Evolutionary conservation across 1,140 invertebrate genomes (phyloP), one percentile per base, ranked within the genome.

Genomic region (Andrena cerasifolii): DNA sequence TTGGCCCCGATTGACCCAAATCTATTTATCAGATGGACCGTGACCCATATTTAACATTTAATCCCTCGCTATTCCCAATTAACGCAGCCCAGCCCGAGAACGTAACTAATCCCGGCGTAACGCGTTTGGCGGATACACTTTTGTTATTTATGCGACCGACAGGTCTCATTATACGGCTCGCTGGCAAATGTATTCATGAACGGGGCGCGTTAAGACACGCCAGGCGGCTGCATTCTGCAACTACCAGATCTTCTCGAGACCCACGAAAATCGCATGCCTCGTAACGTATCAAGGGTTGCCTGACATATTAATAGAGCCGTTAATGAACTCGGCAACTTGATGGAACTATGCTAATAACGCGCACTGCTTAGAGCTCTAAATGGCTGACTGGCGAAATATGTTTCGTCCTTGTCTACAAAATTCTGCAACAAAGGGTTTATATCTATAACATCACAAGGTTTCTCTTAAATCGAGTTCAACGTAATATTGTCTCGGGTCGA

Each of bases 181-280:
- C 43, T 28, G 54, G 66, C 85, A 82, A 78, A 84, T 82, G 85
- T 86, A 86, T 86, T 86, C 85, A 86, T 86, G 85, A 70, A 84
- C 72, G 59, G 82, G 43, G 71, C 45, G 40, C 59, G 63, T 84
- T 77, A 78, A 84, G 78, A 72, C 83, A 51, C 66, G 56, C 53
- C 21, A 28, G 26, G 24, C 18, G 47, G 53, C 45, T 78, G 71
- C 63, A 51, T 56, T 71, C 51, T 70, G 80, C 68, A 74, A 59
- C n/a, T 26, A 26, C 59, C 47, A 54, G 73, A n/a, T 72, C 59
- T 78, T 65, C 43, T 62, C 26, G 68, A 18, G 18, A 3, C 28
- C 49, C 47, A 67, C 36, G 33, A 68, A 63, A 82, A 84, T 82
- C 77, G 18, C 59, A 74, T 28, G 45, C 61, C 53, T 66, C 67